A percentile compares a stretch with the other conserved stretches of the same genome.
phyloP scores from a whole-genome alignment of 2,888 invertebrate species.

The Dorcus parallelipipedus region DNA sequence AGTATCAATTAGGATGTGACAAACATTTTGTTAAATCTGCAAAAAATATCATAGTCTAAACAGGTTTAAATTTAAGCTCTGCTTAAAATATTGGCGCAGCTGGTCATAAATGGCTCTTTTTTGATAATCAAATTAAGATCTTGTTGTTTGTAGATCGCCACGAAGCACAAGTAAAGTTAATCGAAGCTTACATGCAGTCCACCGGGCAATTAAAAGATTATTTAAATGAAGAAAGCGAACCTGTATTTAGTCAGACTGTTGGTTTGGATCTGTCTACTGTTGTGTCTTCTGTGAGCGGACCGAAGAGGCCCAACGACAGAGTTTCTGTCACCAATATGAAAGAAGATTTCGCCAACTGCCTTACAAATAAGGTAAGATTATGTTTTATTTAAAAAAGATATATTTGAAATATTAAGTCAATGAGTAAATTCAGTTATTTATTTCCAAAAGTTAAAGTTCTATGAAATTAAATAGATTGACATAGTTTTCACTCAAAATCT shows the following conservation, averaged over 20 bases:
- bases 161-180: constrained; percentile 69
- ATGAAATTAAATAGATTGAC: too few relatives aligned
- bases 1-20: too few relatives aligned
- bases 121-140: not conserved
- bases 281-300: constrained; percentile 93
- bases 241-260: constrained; percentile 79
- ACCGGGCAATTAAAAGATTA: constrained; percentile 85
- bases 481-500: too few relatives aligned
- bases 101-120: too few relatives aligned
- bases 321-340: constrained; percentile 91
- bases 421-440: too few relatives aligned
- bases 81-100: too few relatives aligned
- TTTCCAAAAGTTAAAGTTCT: too few relatives aligned
- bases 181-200: constrained; percentile 77
- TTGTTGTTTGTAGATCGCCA: constrained; percentile 65
- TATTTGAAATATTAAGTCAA: too few relatives aligned
- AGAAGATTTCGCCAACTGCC: constrained; percentile 78
- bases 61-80: too few relatives aligned
- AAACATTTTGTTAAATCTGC: too few relatives aligned
- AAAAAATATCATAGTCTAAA: too few relatives aligned
- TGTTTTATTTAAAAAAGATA: not conserved
- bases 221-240: constrained; percentile 70
- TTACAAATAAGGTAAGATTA: constrained; percentile 74
- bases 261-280: constrained; percentile 84
- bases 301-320: constrained; percentile 95